Conservation (phyloP, 2,888 invertebrate genomes). For the Luperina nickerlii region DNA sequence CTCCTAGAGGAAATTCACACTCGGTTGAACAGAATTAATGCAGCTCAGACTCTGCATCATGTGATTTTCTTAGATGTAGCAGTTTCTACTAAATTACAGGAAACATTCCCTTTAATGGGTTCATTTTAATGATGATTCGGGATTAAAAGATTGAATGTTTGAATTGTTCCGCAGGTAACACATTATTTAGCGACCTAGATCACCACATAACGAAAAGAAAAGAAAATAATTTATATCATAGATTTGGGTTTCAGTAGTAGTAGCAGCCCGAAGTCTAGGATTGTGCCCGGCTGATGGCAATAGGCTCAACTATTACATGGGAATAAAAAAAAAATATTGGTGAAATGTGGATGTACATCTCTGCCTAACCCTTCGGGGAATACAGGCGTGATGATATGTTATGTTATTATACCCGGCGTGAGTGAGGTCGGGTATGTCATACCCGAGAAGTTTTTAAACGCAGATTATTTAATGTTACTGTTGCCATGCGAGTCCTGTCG, state of each 20-base stretch:
- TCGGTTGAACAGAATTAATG: constrained; percentile 20
- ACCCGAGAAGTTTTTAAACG: no score
- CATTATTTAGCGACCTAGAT: neutral
- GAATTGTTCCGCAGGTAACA: neutral
- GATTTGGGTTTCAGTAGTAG: neutral
- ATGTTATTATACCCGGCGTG: no score
- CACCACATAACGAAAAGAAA: neutral
- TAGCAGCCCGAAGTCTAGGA: neutral
- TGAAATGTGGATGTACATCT: neutral
- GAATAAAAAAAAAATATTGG: neutral
- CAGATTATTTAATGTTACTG: no score
- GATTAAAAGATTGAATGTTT: neutral
- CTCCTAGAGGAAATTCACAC: constrained; percentile 16
- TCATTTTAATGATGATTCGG: neutral
- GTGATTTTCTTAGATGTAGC: constrained; percentile 23
- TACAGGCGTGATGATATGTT: neutral
- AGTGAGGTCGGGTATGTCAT: no score
- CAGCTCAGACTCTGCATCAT: constrained; percentile 3
- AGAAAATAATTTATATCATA: neutral
- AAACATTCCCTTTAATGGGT: neutral
- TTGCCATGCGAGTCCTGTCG: no score
- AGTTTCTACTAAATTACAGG: neutral
- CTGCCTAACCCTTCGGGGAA: neutral
- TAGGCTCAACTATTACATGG: neutral
- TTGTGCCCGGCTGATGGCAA: neutral